Percentiles rank a stretch among this genome's conserved stretches.
phyloP scores from a whole-genome alignment of 2,888 invertebrate species.

The Ectobius pallidus region DNA sequence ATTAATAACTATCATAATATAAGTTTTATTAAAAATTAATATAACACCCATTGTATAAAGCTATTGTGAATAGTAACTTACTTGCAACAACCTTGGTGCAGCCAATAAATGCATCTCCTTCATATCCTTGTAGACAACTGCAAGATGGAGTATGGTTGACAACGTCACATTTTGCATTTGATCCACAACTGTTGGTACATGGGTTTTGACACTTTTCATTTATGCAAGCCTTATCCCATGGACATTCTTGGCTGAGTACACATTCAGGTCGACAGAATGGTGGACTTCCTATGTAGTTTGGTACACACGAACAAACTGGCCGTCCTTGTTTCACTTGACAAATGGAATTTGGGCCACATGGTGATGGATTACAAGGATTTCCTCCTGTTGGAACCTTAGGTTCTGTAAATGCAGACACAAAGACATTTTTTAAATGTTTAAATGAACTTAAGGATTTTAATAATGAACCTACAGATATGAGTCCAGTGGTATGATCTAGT shows the following conservation, averaged over 20 bases:
- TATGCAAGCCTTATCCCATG: slow-evolving; percentile 77
- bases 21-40: too few relatives aligned
- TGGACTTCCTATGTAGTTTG: slow-evolving; percentile 80
- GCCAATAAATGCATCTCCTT: slow-evolving; percentile 85
- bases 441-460: too few relatives aligned
- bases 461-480: too few relatives aligned
- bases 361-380: slow-evolving; percentile 58
- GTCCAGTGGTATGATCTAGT: too few relatives aligned
- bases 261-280: slow-evolving; percentile 85
- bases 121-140: slow-evolving; percentile 75
- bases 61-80: too few relatives aligned
- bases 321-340: slow-evolving; percentile 80
- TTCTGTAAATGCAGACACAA: slow-evolving; percentile 3
- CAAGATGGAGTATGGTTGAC: slow-evolving; percentile 83
- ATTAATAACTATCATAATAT: too few relatives aligned
- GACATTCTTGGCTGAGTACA: slow-evolving; percentile 81
- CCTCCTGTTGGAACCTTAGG: slow-evolving; percentile 49
- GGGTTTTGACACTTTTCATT: slow-evolving; percentile 83
- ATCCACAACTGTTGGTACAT: slow-evolving; percentile 77
- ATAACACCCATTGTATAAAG: too few relatives aligned
- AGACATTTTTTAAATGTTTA: not conserved
- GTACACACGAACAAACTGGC: slow-evolving; percentile 80
- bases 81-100: slow-evolving; percentile 66
- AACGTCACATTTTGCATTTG: slow-evolving; percentile 78
- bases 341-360: slow-evolving; percentile 82